phyloP scores from a whole-genome alignment of 2,113 vertebrate genomes.

The Oreochromis tanganicae region DNA sequence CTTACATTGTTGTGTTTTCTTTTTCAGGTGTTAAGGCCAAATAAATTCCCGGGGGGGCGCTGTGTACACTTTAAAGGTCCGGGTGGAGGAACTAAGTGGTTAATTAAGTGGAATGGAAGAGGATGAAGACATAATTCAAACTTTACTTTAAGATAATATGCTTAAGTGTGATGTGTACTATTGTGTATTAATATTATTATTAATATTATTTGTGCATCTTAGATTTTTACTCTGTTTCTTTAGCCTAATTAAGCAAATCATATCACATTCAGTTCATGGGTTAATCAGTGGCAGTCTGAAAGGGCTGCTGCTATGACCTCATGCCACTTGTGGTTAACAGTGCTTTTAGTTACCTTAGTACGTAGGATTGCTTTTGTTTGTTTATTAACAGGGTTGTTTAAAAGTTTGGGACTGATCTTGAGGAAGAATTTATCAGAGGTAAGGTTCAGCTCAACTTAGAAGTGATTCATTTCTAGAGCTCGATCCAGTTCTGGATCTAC shows the following conservation, averaged over 20 bases:
- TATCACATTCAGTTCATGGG: not conserved
- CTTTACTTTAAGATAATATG: not conserved
- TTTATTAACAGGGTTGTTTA: not conserved
- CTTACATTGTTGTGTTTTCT: not conserved
- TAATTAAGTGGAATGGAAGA: not conserved
- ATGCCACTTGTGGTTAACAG: not conserved
- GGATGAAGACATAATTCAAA: not conserved
- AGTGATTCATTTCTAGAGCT: not conserved
- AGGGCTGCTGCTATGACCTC: not conserved
- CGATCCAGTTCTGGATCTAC: not conserved
- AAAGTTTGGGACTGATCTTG: not conserved
- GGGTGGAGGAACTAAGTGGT: not conserved
- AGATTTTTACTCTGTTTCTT: not conserved
- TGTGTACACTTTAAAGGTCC: fast-evolving
- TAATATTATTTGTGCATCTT: not conserved
- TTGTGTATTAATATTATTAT: not conserved
- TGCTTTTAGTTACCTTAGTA: not conserved
- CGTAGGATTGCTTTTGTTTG: fast-evolving
- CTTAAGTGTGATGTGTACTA: not conserved
- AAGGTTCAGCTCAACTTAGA: not conserved
- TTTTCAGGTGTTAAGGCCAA: not conserved
- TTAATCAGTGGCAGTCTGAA: not conserved
- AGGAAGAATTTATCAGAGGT: not conserved
- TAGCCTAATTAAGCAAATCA: not conserved
- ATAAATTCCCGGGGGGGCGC: not conserved